phyloP scores from a whole-genome alignment of 2,888 invertebrate genomes.

The Lycia hirtaria region DNA sequence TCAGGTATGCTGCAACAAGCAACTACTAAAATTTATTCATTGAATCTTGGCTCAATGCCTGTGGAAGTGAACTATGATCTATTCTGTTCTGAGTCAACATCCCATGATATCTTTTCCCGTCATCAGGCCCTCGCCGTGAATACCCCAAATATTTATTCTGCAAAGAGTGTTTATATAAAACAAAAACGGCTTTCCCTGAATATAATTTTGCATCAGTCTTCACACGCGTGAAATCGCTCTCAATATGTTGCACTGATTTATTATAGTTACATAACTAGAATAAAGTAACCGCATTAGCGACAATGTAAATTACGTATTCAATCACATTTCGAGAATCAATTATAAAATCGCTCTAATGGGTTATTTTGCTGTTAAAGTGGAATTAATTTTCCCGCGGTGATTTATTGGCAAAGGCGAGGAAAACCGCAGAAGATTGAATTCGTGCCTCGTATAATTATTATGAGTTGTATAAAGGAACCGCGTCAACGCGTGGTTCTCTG shows the following conservation, averaged over 20 bases:
- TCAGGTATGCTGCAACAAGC: too few relatives aligned
- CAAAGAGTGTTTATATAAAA: slow-evolving; percentile 49
- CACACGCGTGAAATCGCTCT: neutral
- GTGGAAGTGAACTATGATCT: too few relatives aligned
- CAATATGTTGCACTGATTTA: slow-evolving; percentile 7
- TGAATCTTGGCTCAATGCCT: too few relatives aligned
- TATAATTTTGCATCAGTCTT: neutral
- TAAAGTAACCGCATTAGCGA: neutral
- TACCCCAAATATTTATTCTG: slow-evolving; percentile 51
- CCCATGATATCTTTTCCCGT: too few relatives aligned
- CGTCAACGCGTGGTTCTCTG: slow-evolving; percentile 34
- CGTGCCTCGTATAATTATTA: slow-evolving; percentile 12
- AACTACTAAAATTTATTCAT: too few relatives aligned
- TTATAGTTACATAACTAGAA: slow-evolving; percentile 9
- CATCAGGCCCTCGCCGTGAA: slow-evolving; percentile 34
- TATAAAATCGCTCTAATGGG: neutral
- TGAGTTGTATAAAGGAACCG: slow-evolving; percentile 8
- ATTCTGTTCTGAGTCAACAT: too few relatives aligned
- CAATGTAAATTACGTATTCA: neutral
- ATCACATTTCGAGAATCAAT: neutral
- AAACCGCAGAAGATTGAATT: slow-evolving; percentile 49
- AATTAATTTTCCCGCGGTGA: neutral
- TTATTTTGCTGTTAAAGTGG: too few relatives aligned
- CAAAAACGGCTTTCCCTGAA: slow-evolving; percentile 47
- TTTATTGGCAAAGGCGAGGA: slow-evolving; percentile 39